phyloP scores from a whole-genome alignment of 2,888 invertebrate genomes.

The Eupithecia subfuscata region DNA sequence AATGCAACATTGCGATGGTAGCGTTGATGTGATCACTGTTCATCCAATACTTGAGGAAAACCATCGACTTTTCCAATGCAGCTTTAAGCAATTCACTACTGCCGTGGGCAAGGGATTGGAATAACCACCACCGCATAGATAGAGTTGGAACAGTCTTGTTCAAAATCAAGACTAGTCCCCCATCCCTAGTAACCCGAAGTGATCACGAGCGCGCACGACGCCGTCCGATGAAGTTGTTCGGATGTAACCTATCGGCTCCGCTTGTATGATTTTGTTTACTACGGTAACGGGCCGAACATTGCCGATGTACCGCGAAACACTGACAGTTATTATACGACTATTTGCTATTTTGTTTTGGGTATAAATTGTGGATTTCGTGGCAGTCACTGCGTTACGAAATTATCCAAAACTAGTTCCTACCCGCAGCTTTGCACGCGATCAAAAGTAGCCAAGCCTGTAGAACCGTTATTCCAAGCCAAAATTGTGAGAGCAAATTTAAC shows the following conservation, averaged over 20 bases:
- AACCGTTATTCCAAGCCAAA: background rate
- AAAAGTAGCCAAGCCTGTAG: background rate
- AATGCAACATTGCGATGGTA: background rate
- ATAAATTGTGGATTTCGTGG: background rate
- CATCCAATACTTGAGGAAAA: background rate
- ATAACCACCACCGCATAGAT: background rate
- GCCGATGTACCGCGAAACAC: slow-evolving; percentile 17
- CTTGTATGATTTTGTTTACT: slow-evolving; percentile 47
- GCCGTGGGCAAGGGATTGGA: background rate
- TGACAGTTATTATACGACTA: slow-evolving; percentile 19
- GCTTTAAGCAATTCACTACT: background rate
- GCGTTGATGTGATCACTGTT: background rate
- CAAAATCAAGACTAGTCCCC: slow-evolving; percentile 31
- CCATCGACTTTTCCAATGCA: background rate
- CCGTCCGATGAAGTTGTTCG: slow-evolving; percentile 67
- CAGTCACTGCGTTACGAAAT: background rate
- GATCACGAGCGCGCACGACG: slow-evolving; percentile 65
- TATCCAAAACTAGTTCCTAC: background rate
- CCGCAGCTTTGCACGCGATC: background rate
- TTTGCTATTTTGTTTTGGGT: slow-evolving; percentile 5
- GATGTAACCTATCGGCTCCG: slow-evolving; percentile 50
- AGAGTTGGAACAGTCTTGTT: background rate
- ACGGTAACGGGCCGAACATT: slow-evolving; percentile 43
- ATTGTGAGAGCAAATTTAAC: no score
- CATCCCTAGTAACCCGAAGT: slow-evolving; percentile 43